phyloP scores from a whole-genome alignment of 2,888 invertebrate species.

The Tricholauxania praeusta region DNA sequence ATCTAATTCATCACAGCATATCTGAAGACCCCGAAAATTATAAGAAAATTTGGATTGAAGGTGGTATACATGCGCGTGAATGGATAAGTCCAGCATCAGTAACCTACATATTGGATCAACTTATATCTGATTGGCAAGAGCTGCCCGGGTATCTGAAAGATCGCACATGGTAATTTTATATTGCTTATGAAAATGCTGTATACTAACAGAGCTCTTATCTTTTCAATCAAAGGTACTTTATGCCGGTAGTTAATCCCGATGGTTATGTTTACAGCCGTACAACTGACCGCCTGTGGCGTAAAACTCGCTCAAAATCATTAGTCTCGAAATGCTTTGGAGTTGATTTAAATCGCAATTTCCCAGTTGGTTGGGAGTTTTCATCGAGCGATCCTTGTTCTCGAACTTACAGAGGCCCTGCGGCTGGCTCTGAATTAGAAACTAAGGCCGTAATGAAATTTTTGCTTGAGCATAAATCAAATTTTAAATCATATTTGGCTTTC shows the following conservation, averaged over 20 bases:
- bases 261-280: constrained; percentile 77
- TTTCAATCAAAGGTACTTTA: constrained; percentile 72
- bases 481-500: too few species aligned
- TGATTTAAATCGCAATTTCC: constrained; percentile 86
- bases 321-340: constrained; percentile 72
- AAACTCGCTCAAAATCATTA: constrained; percentile 71
- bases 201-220: too few species aligned
- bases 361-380: constrained; percentile 75
- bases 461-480: too few species aligned
- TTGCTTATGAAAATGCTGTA: too few species aligned
- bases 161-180: too few species aligned
- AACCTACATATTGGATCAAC: constrained; percentile 73
- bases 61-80: constrained; percentile 80
- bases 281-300: constrained; percentile 74
- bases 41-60: constrained; percentile 67
- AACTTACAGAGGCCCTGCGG: constrained; percentile 74
- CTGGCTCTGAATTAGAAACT: constrained; percentile 81
- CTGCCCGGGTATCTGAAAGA: too few species aligned
- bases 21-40: too few species aligned
- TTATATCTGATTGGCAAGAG: constrained; percentile 69
- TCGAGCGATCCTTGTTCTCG: constrained; percentile 74
- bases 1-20: too few species aligned
- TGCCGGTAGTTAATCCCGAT: constrained; percentile 82
- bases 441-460: constrained; percentile 43
- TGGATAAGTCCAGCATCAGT: constrained; percentile 78